phyloP scores from a whole-genome alignment of 2,797 vertebrate genomes.

The Furcifer pardalis region DNA sequence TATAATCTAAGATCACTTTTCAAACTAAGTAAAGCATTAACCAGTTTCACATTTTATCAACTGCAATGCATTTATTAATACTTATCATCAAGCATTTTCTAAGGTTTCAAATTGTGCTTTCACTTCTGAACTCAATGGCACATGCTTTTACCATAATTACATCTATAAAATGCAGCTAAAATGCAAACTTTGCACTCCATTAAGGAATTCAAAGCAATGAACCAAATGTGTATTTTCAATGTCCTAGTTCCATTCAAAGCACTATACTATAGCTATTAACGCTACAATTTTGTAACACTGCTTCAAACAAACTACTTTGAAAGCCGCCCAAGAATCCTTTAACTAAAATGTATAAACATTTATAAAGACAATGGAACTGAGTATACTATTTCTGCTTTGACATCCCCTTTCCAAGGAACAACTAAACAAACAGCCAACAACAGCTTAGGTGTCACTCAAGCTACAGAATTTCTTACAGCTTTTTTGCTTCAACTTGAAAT shows the following conservation, averaged over 20 bases:
- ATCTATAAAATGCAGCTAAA: slow-evolving; percentile 46
- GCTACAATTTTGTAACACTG: slow-evolving; percentile 42
- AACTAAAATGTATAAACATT: slow-evolving; percentile 57
- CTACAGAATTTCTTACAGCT: slow-evolving; percentile 61
- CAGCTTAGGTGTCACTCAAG: slow-evolving; percentile 59
- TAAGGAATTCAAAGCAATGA: slow-evolving; percentile 62
- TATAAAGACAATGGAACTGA: slow-evolving; percentile 57
- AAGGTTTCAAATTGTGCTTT: slow-evolving; percentile 24
- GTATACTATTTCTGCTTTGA: slow-evolving; percentile 74
- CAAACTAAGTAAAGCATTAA: slow-evolving; percentile 31
- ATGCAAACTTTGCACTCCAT: slow-evolving; percentile 54
- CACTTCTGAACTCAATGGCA: slow-evolving; percentile 62
- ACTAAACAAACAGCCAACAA: slow-evolving; percentile 71
- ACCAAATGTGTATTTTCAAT: slow-evolving; percentile 50
- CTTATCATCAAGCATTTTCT: slow-evolving; percentile 32
- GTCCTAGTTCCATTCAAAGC: slow-evolving; percentile 49
- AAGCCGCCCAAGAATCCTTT: slow-evolving; percentile 67
- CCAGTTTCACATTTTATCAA: not conserved
- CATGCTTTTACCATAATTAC: slow-evolving; percentile 67
- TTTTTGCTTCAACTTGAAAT: slow-evolving; percentile 51
- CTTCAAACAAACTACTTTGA: slow-evolving; percentile 62
- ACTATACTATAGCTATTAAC: slow-evolving; percentile 62
- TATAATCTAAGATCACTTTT: not conserved
- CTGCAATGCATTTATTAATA: slow-evolving; percentile 6
- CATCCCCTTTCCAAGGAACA: slow-evolving; percentile 69